phyloP scores from a whole-genome alignment of 2,797 vertebrate species.

The Artibeus jamaicensis region DNA sequence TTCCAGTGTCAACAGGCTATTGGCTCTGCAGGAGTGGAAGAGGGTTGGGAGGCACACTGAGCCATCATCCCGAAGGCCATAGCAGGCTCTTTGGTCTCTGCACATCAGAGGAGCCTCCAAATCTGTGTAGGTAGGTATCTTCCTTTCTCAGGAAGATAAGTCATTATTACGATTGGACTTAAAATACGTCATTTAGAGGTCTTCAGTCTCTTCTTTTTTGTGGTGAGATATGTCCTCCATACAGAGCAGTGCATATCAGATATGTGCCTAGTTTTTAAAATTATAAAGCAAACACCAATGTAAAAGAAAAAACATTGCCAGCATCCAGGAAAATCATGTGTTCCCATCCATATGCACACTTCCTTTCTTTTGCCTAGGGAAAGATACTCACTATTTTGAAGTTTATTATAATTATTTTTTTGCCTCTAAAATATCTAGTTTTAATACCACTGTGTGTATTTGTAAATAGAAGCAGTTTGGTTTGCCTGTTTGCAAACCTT shows the following conservation, averaged over 20 bases:
- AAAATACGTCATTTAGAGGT: not conserved
- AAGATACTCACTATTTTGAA: not conserved
- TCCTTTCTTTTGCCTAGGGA: not conserved
- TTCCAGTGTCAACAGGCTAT: not conserved
- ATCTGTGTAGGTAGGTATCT: not conserved
- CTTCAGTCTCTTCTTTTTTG: not conserved
- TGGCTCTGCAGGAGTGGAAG: not conserved
- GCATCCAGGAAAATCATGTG: not conserved
- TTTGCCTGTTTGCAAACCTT: not conserved
- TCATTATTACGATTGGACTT: not conserved
- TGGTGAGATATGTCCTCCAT: not conserved
- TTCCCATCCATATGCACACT: not conserved
- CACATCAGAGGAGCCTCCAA: not conserved
- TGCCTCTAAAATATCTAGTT: not conserved
- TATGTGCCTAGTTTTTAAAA: not conserved
- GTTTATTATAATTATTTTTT: constrained; percentile 36
- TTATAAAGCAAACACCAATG: not conserved
- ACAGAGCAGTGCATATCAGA: not conserved
- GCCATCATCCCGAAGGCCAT: not conserved
- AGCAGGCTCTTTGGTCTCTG: not conserved
- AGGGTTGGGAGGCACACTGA: not conserved
- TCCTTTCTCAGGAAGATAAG: not conserved
- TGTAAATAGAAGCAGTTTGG: not conserved
- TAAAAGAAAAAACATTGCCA: not conserved
- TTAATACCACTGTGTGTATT: not conserved